These are phyloP conservation scores for Manduca sexta DNA, from an alignment of 1,140 invertebrate species.

Conservation along the genomic window DNA sequence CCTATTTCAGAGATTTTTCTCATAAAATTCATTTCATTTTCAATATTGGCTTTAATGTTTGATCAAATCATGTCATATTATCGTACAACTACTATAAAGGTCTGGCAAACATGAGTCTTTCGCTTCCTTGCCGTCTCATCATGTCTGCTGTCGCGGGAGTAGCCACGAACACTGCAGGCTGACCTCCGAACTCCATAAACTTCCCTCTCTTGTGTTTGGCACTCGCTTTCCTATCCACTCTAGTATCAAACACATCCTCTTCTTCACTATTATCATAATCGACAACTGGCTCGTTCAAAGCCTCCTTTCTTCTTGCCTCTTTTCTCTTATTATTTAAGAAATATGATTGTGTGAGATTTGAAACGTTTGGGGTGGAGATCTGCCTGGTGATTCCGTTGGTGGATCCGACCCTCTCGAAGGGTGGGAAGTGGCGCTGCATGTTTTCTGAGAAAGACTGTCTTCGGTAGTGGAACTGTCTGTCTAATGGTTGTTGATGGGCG, in stretches of 20 bases:
- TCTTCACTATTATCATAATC: conserved; percentile 71
- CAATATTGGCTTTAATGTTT: no score
- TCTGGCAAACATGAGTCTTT: conserved; percentile 56
- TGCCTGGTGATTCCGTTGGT: conserved; percentile 39
- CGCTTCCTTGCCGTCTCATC: conserved; percentile 61
- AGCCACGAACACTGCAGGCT: conserved; percentile 60
- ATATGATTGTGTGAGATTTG: conserved; percentile 36
- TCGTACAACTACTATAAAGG: conserved; percentile 39
- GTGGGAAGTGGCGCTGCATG: conserved; percentile 54
- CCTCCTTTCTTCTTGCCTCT: conserved; percentile 46
- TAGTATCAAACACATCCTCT: conserved; percentile 60
- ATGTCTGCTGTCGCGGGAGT: conserved; percentile 61
- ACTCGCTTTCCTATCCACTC: conserved; percentile 40
- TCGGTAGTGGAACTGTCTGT: conserved; percentile 35
- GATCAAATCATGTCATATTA: background rate
- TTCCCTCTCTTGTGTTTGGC: conserved; percentile 43
- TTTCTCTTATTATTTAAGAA: conserved; percentile 43
- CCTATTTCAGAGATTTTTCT: background rate
- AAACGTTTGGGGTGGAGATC: conserved; percentile 54
- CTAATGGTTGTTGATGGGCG: conserved; percentile 41
- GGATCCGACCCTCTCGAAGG: conserved; percentile 40
- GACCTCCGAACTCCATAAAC: conserved; percentile 58
- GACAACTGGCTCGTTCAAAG: conserved; percentile 58
- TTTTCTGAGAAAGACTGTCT: conserved; percentile 64
- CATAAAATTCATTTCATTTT: background rate